Conservation (phyloP, 2,797 vertebrate species). For the Muraenolepis orangiensis region DNA sequence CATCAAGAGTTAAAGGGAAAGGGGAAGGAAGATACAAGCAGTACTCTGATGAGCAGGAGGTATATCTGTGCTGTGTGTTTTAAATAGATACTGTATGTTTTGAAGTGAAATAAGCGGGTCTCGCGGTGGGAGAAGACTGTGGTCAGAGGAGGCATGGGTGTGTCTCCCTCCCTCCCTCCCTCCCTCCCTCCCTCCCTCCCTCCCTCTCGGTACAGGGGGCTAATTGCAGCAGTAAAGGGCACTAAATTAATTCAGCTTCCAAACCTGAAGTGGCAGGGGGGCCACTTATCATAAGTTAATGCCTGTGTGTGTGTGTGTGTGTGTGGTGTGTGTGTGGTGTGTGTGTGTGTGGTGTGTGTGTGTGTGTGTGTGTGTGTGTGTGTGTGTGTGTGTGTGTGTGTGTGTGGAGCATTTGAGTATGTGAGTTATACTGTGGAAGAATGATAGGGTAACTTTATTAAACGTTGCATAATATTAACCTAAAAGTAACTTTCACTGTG, state of each 20-base stretch:
- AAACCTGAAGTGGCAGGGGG: constrained; percentile 61
- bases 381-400: neutral
- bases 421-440: constrained; percentile 8
- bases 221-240: constrained; percentile 78
- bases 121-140: constrained; percentile 60
- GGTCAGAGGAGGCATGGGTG: constrained; percentile 37
- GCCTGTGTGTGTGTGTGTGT: constrained; percentile 34
- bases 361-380: neutral
- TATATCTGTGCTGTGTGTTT: neutral
- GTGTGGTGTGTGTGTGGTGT: constrained; percentile 15
- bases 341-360: constrained; percentile 1
- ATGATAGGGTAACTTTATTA: constrained; percentile 24
- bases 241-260: constrained; percentile 76
- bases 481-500: constrained; percentile 33
- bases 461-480: constrained; percentile 40
- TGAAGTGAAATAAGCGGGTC: neutral
- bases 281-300: constrained; percentile 59
- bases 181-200: neutral
- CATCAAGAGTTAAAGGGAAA: neutral
- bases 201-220: constrained; percentile 51
- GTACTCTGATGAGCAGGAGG: neutral
- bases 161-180: constrained; percentile 13
- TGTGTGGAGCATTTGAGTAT: constrained; percentile 12
- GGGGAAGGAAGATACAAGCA: neutral
- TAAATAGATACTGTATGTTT: neutral